Evolutionary conservation across 2,888 invertebrate species (phyloP).

Genomic region (Rhodophaea formosa): DNA sequence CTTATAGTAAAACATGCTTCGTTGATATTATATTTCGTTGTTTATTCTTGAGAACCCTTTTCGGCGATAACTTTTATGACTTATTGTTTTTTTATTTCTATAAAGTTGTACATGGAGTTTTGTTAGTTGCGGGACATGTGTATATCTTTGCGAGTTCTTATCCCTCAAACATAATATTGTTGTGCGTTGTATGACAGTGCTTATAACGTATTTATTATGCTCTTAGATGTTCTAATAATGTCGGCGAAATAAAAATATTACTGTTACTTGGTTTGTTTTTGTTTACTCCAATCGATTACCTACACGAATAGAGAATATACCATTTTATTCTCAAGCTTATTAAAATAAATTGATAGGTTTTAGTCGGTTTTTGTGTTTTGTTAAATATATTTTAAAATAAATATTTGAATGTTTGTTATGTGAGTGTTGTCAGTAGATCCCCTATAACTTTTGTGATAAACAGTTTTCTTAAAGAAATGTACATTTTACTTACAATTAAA

Average conservation of each 20-base stretch:
- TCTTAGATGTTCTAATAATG: conserved; percentile 4
- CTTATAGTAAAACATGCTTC: conserved; percentile 20
- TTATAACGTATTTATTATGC: conserved; percentile 12
- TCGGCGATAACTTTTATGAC: conserved; percentile 6
- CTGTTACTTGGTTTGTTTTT: conserved; percentile 1
- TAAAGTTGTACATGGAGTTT: conserved; percentile 21
- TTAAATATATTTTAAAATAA: too few relatives aligned
- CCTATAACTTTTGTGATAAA: too few relatives aligned
- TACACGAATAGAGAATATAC: too few relatives aligned
- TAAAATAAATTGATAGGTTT: too few relatives aligned
- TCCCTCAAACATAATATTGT: conserved; percentile 6
- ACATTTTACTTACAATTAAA: too few relatives aligned
- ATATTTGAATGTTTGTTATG: too few relatives aligned
- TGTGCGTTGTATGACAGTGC: conserved; percentile 8
- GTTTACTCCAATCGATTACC: too few relatives aligned
- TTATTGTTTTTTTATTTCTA: conserved; percentile 23
- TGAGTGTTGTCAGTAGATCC: too few relatives aligned
- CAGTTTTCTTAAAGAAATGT: too few relatives aligned
- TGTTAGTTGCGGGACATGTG: conserved; percentile 15
- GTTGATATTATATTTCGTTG: conserved; percentile 19
- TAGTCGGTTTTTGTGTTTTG: too few relatives aligned
- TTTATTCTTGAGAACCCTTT: conserved; percentile 8
- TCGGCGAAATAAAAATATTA: conserved; percentile 15
- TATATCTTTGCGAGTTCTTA: conserved; percentile 10
- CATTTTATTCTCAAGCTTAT: too few relatives aligned